These are phyloP conservation scores for Chrysina gloriosa DNA, from an alignment of 2,888 invertebrate genomes.

Conservation along the genomic window DNA sequence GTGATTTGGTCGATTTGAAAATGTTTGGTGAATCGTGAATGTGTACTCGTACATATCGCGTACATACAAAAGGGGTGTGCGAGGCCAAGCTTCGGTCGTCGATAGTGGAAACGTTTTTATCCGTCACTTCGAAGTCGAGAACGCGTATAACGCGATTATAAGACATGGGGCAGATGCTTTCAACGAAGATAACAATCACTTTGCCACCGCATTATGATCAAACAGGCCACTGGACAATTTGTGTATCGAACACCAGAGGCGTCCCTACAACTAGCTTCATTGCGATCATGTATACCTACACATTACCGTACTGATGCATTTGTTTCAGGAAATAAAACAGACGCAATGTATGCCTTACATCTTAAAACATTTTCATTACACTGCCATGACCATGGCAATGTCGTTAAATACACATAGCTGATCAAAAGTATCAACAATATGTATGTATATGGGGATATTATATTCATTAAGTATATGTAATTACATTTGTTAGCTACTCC, in stretches of 20 bases:
- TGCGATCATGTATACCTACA: constrained; percentile 3
- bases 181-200: constrained; percentile 50
- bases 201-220: constrained; percentile 49
- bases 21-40: constrained; percentile 40
- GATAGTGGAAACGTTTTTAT: constrained; percentile 50
- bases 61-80: constrained; percentile 30
- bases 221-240: constrained; percentile 45
- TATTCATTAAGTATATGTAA: no score
- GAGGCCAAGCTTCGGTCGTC: constrained; percentile 34
- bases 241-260: constrained; percentile 35
- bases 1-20: constrained; percentile 40
- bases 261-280: constrained; percentile 4
- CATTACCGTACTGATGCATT: not conserved
- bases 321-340: no score
- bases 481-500: no score
- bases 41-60: constrained; percentile 30
- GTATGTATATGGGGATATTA: no score
- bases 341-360: no score
- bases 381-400: no score
- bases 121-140: constrained; percentile 54
- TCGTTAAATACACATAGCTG: no score
- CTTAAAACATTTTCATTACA: no score
- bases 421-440: no score
- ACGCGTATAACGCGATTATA: constrained; percentile 55
- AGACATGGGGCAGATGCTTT: constrained; percentile 51